phyloP scores from a whole-genome alignment of 1,140 invertebrate species.

The Drosophila busckii region DNA sequence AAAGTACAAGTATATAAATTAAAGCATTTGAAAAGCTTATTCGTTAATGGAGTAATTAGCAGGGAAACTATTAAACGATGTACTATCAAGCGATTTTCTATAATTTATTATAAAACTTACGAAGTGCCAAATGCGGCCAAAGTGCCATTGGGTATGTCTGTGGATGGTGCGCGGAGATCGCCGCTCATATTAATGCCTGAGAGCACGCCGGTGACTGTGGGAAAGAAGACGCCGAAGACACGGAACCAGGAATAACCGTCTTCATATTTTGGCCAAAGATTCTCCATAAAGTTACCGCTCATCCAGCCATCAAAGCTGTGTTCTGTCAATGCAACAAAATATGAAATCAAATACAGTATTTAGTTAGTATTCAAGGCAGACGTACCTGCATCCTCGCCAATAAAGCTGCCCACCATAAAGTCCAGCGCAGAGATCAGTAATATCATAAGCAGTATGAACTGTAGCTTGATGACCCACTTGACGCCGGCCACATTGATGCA shows the following conservation, averaged over 20 bases:
- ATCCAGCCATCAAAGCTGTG: conserved; percentile 92
- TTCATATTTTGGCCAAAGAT: conserved; percentile 89
- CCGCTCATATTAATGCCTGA: conserved; percentile 99
- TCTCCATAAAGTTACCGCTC: conserved; percentile 87
- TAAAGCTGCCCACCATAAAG: conserved; percentile 93
- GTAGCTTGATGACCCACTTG: conserved; percentile 95
- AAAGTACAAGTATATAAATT: too few relatives aligned
- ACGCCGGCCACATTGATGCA: conserved; percentile 94
- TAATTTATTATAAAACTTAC: conserved; percentile 80
- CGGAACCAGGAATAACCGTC: conserved; percentile 92
- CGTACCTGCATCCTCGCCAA: conserved; percentile 84
- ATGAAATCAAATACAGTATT: background rate
- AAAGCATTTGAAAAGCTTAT: too few relatives aligned
- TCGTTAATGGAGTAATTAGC: too few relatives aligned
- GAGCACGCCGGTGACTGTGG: conserved; percentile 94
- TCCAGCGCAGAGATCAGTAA: conserved; percentile 92
- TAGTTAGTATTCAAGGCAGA: conserved; percentile 1
- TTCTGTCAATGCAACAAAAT: conserved; percentile 79
- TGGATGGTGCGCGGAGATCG: conserved; percentile 93
- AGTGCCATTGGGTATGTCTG: conserved; percentile 96
- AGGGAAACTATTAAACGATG: too few relatives aligned
- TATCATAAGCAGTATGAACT: conserved; percentile 90
- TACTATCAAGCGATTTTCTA: too few relatives aligned
- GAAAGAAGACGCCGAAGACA: conserved; percentile 96
- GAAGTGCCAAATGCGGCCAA: conserved; percentile 92